Conservation (phyloP, 2,888 invertebrate species). For the Drosophila buzzatii region DNA sequence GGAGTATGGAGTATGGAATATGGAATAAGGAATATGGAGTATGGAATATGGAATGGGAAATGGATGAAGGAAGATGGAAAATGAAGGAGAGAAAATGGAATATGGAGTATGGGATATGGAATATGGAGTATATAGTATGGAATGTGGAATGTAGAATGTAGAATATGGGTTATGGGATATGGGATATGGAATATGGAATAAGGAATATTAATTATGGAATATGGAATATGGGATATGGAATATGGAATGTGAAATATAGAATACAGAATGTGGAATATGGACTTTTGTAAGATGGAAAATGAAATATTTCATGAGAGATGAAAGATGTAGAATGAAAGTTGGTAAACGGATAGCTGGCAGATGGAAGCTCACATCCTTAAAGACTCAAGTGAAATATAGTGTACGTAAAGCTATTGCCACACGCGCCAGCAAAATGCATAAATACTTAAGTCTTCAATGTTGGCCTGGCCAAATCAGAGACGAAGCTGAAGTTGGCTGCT, state of each 20-base stretch:
- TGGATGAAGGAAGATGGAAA: not conserved
- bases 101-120: not conserved
- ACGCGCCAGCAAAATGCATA: conserved; percentile 26
- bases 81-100: not conserved
- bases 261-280: not conserved
- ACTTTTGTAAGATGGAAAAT: not conserved
- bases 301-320: not conserved
- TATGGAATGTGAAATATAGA: not conserved
- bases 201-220: not conserved
- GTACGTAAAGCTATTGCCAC: not conserved
- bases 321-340: not conserved
- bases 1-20: too few relatives aligned
- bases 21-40: too few relatives aligned
- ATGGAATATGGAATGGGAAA: too few relatives aligned
- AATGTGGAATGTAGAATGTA: not conserved
- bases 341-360: not conserved
- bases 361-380: not conserved
- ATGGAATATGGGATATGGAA: not conserved
- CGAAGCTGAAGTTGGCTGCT: conserved; percentile 12
- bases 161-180: not conserved
- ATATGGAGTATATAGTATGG: too few relatives aligned
- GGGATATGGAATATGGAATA: not conserved
- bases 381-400: not conserved
- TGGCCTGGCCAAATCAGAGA: conserved; percentile 39
- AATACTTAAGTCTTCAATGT: conserved; percentile 53